These are phyloP conservation scores for Syngnathus rostellatus DNA, from an alignment of 2,797 vertebrate species.

Conservation along the genomic window DNA sequence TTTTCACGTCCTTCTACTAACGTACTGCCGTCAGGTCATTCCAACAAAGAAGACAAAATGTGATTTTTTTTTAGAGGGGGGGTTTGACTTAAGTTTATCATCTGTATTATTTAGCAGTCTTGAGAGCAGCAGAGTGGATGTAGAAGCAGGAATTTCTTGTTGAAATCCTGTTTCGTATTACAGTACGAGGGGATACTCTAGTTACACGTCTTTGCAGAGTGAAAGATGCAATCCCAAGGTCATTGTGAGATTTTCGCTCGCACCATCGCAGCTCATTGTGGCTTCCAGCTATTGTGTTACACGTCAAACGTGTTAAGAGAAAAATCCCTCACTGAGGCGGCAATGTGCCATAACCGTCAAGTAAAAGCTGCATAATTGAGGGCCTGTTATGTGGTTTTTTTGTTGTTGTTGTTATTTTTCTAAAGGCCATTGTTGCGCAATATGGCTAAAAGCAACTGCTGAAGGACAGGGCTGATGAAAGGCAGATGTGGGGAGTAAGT, in stretches of 20 bases:
- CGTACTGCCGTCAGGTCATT: neutral
- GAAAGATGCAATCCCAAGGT: slow-evolving; percentile 5
- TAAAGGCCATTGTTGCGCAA: neutral
- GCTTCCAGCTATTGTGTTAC: slow-evolving; percentile 3
- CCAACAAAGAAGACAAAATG: too few species aligned
- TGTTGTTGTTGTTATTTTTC: neutral
- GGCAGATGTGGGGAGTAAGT: slow-evolving; percentile 4
- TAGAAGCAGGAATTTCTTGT: neutral
- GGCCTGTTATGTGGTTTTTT: neutral
- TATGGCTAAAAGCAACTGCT: neutral
- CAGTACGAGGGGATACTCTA: neutral
- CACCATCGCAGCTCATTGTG: too few species aligned
- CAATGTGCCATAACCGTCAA: neutral
- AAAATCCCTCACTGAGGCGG: neutral
- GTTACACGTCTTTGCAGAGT: neutral
- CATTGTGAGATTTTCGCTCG: neutral
- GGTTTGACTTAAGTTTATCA: neutral
- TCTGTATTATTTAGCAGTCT: neutral
- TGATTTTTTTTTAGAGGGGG: too few species aligned
- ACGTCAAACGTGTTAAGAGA: neutral
- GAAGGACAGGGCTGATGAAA: slow-evolving; percentile 2
- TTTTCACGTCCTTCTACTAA: too few species aligned
- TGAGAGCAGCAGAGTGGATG: neutral
- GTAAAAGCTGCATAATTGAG: neutral
- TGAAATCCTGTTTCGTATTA: neutral